phyloP scores from a whole-genome alignment of 2,113 vertebrate genomes.

The Aramus guarauna region DNA sequence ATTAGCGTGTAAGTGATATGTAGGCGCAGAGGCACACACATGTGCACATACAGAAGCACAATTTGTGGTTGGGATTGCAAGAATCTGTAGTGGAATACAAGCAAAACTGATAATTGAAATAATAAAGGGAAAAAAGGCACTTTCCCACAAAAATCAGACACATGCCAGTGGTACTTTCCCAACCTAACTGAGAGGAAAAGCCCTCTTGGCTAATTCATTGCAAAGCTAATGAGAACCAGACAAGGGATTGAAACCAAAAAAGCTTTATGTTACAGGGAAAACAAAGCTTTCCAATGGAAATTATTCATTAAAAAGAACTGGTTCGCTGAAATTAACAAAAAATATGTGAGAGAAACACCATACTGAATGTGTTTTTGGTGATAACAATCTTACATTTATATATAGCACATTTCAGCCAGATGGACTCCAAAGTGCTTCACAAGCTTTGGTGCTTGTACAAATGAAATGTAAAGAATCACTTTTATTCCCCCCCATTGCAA shows the following conservation, averaged over 20 bases:
- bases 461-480: constrained; percentile 40
- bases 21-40: background rate
- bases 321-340: constrained; percentile 76
- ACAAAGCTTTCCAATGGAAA: constrained; percentile 75
- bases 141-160: constrained; percentile 55
- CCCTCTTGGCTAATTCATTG: constrained; percentile 67
- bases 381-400: constrained; percentile 69
- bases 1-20: background rate
- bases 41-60: background rate
- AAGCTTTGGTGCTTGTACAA: constrained; percentile 48
- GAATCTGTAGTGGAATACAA: background rate
- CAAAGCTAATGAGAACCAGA: constrained; percentile 75
- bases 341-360: constrained; percentile 73
- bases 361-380: constrained; percentile 67
- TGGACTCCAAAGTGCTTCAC: constrained; percentile 55
- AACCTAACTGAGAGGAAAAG: constrained; percentile 65
- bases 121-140: background rate
- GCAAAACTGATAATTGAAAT: constrained; percentile 10
- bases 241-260: constrained; percentile 64
- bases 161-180: constrained; percentile 49
- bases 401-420: constrained; percentile 64
- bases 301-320: constrained; percentile 73
- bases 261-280: constrained; percentile 70
- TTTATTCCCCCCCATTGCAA: constrained; percentile 33
- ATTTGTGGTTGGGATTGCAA: background rate